Base-by-base conservation (phyloP, 2,888 invertebrate genomes). In the Drosophila imparisetae region DNA sequence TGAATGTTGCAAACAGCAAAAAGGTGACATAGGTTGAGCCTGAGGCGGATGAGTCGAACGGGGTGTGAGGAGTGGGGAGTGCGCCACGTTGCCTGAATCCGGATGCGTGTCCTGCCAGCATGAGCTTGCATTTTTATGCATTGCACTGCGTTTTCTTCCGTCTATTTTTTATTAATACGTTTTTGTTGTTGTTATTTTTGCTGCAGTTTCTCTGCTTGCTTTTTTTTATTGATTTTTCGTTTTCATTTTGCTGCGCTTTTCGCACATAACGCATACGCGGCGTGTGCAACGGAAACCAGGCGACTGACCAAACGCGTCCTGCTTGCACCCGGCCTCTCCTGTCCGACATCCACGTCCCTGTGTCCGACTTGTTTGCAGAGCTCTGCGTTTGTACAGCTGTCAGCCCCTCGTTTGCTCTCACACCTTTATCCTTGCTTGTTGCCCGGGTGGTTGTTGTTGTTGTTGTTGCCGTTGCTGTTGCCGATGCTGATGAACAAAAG, bases 301-400 rank as follows among this genome's bases (percentile, higher is more conserved):
- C 89, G 81, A 89, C 91, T 91, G 91, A 89, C 91, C 92, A 86
- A 87, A 91, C 86, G 90, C 86, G 80, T 88, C 90, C 90, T 75
- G 64, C 29, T 72, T 65, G 52, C 32, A 64, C 54, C 54, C 65
- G 66, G 65, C 34, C 21, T n/a, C 34, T 24, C 55, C 18, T 42
- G 49, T 11, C 57, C 21, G 13, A 15, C 38, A 27, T 24, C 15
- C n/a, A 13, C 36, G 36, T 38, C 54, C 55, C 38, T 38, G 42
- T 45, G 67, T 42, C 59, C 34, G 80, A 78, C 80, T 86, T 87
- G 88, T 87, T 86, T 91, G 91, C 81, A 81, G 78, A 79, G 77
- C 81, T 80, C 83, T 75, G 64, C 81, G 81, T 84, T 80, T 78
- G 78, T 83, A 76, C 86, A 88, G 89, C 88, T 88, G 83, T 88